Conservation (phyloP, 2,797 vertebrate species). For the Siniperca obscura region DNA sequence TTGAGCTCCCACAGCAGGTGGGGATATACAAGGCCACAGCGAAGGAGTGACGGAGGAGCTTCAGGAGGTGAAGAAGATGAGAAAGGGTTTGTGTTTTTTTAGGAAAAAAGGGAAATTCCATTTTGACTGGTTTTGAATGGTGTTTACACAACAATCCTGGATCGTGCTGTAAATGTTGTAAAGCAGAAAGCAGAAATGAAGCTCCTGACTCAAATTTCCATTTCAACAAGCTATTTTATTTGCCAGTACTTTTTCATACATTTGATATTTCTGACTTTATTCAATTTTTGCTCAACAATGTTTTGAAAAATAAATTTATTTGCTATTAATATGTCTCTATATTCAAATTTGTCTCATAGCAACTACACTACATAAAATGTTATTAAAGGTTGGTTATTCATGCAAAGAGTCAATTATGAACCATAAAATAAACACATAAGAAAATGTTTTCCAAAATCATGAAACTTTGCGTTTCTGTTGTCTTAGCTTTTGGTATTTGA, state of each 20-base stretch:
- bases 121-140: constrained; percentile 10
- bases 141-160: constrained; percentile 44
- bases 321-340: constrained; percentile 36
- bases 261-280: constrained; percentile 43
- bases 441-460: constrained; percentile 28
- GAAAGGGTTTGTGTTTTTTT: background rate
- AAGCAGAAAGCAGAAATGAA: constrained; percentile 41
- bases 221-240: constrained; percentile 70
- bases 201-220: constrained; percentile 41
- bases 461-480: constrained; percentile 19
- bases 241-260: constrained; percentile 55
- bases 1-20: constrained; percentile 87
- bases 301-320: constrained; percentile 47
- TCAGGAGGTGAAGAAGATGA: background rate
- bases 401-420: constrained; percentile 24
- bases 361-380: constrained; percentile 30
- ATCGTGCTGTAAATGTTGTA: background rate
- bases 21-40: constrained; percentile 89
- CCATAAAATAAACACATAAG: constrained; percentile 31
- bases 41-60: constrained; percentile 58
- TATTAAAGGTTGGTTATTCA: constrained; percentile 28
- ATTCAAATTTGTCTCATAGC: constrained; percentile 21
- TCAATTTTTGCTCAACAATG: constrained; percentile 34
- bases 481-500: constrained; percentile 22
- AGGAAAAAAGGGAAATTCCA: background rate